phyloP scores from a whole-genome alignment of 2,888 invertebrate species.

The Cataglyphis altisquamis region DNA sequence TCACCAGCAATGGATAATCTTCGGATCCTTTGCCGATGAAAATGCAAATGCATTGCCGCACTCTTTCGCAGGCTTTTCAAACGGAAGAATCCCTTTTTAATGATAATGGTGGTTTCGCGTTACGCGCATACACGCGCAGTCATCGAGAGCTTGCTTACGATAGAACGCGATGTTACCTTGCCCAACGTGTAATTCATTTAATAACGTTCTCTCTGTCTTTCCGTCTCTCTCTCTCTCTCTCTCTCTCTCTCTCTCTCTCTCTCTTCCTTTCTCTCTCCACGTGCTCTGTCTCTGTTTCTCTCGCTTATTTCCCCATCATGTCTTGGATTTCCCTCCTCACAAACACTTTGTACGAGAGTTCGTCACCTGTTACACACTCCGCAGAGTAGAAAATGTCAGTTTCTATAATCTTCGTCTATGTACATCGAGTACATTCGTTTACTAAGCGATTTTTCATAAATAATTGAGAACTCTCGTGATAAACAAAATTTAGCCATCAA shows the following conservation, averaged over 20 bases:
- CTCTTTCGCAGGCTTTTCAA: constrained; percentile 42
- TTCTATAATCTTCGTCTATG: constrained; percentile 65
- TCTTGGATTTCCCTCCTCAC: constrained; percentile 61
- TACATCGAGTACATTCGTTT: constrained; percentile 27
- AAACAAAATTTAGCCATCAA: neutral
- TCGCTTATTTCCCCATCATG: constrained; percentile 21
- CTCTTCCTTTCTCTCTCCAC: constrained; percentile 43
- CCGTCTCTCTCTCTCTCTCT: constrained; percentile 57
- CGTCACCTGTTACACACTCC: constrained; percentile 81
- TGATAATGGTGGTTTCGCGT: constrained; percentile 59
- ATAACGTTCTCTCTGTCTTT: constrained; percentile 61
- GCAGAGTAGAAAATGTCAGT: constrained; percentile 80
- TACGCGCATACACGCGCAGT: constrained; percentile 48
- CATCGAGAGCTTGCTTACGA: constrained; percentile 50
- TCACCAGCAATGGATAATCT: constrained; percentile 52
- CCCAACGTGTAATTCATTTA: constrained; percentile 77
- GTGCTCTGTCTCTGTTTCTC: constrained; percentile 9
- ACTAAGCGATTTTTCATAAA: constrained; percentile 15
- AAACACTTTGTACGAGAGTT: constrained; percentile 73
- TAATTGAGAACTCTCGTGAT: neutral
- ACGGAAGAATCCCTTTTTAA: constrained; percentile 49
- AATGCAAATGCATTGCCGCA: constrained; percentile 1
- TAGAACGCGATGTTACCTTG: constrained; percentile 63
- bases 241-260: constrained; percentile 53
- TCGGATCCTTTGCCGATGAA: constrained; percentile 21